These are phyloP conservation scores for Caenorhabditis macrosperma DNA, from an alignment of 2,888 invertebrate genomes.

Conservation along the genomic window DNA sequence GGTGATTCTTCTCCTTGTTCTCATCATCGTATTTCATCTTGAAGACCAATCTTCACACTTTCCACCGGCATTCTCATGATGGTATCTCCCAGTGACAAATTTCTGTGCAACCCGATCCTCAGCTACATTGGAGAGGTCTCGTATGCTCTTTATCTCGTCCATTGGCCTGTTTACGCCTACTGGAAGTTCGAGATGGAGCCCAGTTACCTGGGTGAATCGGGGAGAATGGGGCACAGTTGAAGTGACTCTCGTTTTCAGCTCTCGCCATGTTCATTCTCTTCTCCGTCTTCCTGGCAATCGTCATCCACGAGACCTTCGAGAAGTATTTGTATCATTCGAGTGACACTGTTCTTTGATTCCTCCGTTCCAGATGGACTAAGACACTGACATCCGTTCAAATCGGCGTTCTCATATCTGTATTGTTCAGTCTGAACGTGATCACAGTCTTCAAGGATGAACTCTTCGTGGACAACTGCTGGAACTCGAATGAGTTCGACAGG, in stretches of 20 bases:
- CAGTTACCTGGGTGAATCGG: not conserved
- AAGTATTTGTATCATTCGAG: not conserved
- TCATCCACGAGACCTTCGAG: not conserved
- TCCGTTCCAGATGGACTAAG: constrained; percentile 1
- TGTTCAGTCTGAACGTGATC: not conserved
- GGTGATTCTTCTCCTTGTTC: not conserved
- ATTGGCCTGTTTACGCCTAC: constrained; percentile 47
- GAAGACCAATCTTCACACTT: constrained; percentile 6
- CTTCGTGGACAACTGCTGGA: not conserved
- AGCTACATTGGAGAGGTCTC: constrained; percentile 49
- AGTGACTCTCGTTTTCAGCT: not conserved
- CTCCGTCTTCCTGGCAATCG: not conserved
- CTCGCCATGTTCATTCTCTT: not conserved
- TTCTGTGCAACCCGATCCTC: constrained; percentile 26
- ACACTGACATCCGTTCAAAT: not conserved
- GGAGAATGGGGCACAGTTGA: not conserved
- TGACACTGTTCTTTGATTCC: too few relatives aligned
- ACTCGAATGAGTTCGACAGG: not conserved
- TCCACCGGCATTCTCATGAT: constrained; percentile 21
- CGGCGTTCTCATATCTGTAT: not conserved
- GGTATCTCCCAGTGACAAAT: constrained; percentile 3
- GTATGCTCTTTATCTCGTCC: constrained; percentile 39
- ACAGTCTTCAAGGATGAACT: not conserved
- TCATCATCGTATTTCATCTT: not conserved
- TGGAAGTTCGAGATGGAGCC: constrained; percentile 28